These are phyloP conservation scores for Prunella himalayana DNA, from an alignment of 2,113 vertebrate genomes.

Conservation along the genomic window DNA sequence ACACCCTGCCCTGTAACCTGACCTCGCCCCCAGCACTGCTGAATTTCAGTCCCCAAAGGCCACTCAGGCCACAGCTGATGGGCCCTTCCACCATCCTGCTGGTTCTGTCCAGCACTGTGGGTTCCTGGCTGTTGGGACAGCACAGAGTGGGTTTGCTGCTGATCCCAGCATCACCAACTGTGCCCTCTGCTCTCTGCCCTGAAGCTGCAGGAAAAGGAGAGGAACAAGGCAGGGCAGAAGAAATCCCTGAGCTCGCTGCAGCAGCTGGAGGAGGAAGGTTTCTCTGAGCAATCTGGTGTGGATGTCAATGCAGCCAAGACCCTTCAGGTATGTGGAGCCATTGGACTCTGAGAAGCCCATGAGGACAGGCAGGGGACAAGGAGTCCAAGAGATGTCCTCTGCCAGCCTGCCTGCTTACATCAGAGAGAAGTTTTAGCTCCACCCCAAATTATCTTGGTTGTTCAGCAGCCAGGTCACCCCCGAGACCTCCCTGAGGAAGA, in stretches of 20 bases:
- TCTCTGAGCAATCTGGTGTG: neutral
- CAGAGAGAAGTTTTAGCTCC: neutral
- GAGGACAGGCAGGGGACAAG: neutral
- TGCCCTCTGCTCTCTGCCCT: neutral
- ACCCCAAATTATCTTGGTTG: neutral
- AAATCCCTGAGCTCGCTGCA: conserved; percentile 50
- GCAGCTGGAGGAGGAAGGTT: conserved; percentile 28
- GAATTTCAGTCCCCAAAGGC: neutral
- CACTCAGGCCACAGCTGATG: neutral
- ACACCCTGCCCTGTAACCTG: fast-evolving
- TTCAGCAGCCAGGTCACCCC: neutral
- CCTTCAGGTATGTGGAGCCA: conserved; percentile 16
- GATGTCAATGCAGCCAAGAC: neutral
- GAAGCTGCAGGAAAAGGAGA: conserved; percentile 60
- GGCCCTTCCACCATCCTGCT: neutral
- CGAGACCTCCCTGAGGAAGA: neutral
- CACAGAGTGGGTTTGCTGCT: neutral
- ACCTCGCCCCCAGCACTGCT: neutral
- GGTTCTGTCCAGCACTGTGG: neutral
- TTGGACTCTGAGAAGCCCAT: fast-evolving
- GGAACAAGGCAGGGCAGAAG: conserved; percentile 46
- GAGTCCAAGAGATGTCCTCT: neutral
- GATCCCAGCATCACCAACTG: neutral
- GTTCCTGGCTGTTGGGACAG: neutral
- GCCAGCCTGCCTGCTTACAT: neutral